These are phyloP conservation scores for Polypedilum vanderplanki DNA, from an alignment of 1,140 invertebrate species.

Conservation along the genomic window DNA sequence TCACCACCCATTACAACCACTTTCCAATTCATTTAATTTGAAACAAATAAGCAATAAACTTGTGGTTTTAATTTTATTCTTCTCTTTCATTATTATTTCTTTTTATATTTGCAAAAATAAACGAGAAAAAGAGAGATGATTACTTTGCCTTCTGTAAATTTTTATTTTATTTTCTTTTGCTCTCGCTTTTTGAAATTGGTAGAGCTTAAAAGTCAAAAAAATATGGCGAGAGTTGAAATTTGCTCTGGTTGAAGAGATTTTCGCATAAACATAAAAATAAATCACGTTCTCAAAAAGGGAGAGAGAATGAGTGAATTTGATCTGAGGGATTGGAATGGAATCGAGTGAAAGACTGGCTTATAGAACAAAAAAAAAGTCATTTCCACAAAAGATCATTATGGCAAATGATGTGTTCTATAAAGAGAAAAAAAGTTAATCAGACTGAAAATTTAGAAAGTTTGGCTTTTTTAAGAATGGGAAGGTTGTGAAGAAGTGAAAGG, in stretches of 20 bases:
- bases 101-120: neutral
- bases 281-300: neutral
- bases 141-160: too few species aligned
- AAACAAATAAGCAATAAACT: slow-evolving; percentile 28
- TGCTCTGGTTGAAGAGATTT: slow-evolving; percentile 8
- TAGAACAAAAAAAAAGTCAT: too few species aligned
- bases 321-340: too few species aligned
- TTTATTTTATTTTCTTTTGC: neutral
- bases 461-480: too few species aligned
- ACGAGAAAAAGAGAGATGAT: neutral
- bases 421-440: neutral
- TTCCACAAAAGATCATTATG: too few species aligned
- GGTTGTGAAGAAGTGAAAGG: too few species aligned
- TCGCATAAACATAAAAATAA: neutral
- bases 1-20: neutral
- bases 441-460: neutral
- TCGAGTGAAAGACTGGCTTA: too few species aligned
- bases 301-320: too few species aligned
- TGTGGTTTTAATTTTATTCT: slow-evolving; percentile 21
- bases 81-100: neutral
- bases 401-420: too few species aligned
- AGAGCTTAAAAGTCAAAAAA: slow-evolving; percentile 13
- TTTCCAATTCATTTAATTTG: slow-evolving; percentile 25
- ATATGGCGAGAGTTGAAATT: neutral
- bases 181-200: neutral